phyloP scores from a whole-genome alignment of 2,113 vertebrate species.

The Xerus inauris region DNA sequence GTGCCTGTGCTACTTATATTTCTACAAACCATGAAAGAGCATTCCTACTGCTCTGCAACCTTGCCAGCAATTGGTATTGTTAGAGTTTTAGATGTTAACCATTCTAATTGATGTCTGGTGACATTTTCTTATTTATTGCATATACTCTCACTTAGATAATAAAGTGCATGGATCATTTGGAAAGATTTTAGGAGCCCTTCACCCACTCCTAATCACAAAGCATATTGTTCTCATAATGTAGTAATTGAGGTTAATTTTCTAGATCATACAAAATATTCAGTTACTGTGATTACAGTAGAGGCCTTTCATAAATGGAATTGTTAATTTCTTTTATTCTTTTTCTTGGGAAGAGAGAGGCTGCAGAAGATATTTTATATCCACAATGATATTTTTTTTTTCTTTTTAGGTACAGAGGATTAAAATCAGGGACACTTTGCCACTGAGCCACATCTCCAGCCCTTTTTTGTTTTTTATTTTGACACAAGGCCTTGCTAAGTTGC shows the following conservation, averaged over 20 bases:
- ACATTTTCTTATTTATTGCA: background rate
- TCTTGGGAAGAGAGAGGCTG: background rate
- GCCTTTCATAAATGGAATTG: background rate
- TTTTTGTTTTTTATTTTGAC: background rate
- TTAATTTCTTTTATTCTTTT: background rate
- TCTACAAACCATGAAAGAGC: background rate
- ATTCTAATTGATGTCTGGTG: background rate
- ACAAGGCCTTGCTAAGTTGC: background rate
- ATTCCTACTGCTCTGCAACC: background rate
- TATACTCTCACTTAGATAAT: background rate
- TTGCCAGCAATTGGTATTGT: background rate
- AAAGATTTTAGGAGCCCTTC: background rate
- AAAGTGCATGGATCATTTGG: background rate
- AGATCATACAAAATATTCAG: background rate
- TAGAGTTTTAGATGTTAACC: background rate
- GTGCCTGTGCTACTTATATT: background rate
- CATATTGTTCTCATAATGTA: background rate
- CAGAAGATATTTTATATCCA: background rate
- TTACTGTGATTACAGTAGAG: background rate
- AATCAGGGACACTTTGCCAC: background rate
- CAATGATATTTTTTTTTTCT: background rate
- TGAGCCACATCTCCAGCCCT: background rate
- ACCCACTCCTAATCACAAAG: background rate
- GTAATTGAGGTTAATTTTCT: conserved; percentile 30
- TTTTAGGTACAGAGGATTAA: background rate